phyloP scores from a whole-genome alignment of 1,140 invertebrate genomes.

The Parasteatoda tepidariorum region DNA sequence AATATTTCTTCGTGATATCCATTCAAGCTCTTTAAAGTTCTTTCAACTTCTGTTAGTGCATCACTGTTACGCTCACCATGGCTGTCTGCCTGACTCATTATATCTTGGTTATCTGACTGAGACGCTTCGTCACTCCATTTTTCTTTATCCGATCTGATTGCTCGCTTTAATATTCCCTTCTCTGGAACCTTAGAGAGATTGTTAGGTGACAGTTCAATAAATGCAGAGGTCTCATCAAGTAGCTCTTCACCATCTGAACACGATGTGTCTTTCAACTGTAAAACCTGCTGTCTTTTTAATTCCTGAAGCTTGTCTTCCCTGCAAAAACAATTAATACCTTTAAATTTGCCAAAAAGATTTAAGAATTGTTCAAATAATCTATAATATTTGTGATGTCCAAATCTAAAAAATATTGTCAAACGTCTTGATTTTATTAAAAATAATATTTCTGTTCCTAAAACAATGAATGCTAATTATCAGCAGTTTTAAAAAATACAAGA shows the following conservation, averaged over 20 bases:
- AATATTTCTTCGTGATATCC: slow-evolving; percentile 93
- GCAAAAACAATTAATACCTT: not conserved
- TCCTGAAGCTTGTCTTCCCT: slow-evolving; percentile 65
- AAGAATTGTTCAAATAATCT: not conserved
- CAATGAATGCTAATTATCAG: no score
- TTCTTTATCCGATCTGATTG: slow-evolving; percentile 78
- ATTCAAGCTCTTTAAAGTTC: slow-evolving; percentile 86
- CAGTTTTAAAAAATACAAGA: no score
- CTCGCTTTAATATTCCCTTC: slow-evolving; percentile 82
- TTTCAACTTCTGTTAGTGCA: slow-evolving; percentile 77
- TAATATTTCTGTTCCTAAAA: no score
- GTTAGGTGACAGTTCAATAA: slow-evolving; percentile 83
- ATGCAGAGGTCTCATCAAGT: slow-evolving; percentile 80
- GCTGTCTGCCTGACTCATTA: slow-evolving; percentile 62
- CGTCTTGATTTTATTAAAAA: no score
- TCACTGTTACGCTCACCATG: slow-evolving; percentile 66
- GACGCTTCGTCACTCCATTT: slow-evolving; percentile 78
- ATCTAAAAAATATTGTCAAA: no score
- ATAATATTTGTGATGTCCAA: no score
- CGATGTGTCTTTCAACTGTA: slow-evolving; percentile 60
- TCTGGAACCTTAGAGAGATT: slow-evolving; percentile 81
- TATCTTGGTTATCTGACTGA: slow-evolving; percentile 75
- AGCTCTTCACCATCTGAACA: slow-evolving; percentile 55
- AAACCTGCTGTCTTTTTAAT: slow-evolving; percentile 61
- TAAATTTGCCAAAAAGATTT: not conserved